These are phyloP conservation scores for Ectemnius cavifrons DNA, from an alignment of 2,888 invertebrate species.

Conservation along the genomic window DNA sequence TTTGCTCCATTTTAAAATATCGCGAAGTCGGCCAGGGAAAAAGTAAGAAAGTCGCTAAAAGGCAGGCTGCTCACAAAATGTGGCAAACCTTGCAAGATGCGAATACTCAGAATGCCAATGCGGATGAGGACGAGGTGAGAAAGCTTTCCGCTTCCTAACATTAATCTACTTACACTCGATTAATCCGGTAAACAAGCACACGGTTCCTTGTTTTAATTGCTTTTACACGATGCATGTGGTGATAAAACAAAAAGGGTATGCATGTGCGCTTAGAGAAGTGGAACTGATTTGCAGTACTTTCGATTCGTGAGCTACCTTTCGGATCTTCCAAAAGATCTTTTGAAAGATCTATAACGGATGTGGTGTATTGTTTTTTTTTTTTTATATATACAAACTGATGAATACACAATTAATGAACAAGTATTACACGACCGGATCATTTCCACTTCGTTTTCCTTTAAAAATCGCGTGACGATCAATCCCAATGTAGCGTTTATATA, in stretches of 20 bases:
- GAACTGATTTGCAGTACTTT: slow-evolving; percentile 69
- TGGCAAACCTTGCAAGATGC: slow-evolving; percentile 90
- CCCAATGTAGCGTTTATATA: slow-evolving; percentile 49
- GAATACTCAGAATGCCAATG: slow-evolving; percentile 83
- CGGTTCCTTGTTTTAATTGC: not conserved
- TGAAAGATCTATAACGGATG: slow-evolving; percentile 76
- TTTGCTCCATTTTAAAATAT: slow-evolving; percentile 92
- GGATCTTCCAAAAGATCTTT: slow-evolving; percentile 40
- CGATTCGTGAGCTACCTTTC: slow-evolving; percentile 61
- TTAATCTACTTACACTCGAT: slow-evolving; percentile 10
- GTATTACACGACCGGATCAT: slow-evolving; percentile 66
- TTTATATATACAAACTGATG: slow-evolving; percentile 8
- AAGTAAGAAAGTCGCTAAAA: slow-evolving; percentile 97
- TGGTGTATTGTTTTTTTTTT: slow-evolving; percentile 25
- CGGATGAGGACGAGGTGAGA: slow-evolving; percentile 86
- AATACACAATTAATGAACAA: slow-evolving; percentile 26
- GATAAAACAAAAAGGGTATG: no score
- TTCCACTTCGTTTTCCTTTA: slow-evolving; percentile 74
- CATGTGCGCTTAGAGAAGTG: slow-evolving; percentile 68
- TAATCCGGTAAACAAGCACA: not conserved
- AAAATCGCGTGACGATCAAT: slow-evolving; percentile 29
- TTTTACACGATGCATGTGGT: no score
- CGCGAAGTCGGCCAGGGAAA: slow-evolving; percentile 93
- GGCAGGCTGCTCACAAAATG: slow-evolving; percentile 97
- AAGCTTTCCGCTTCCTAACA: not conserved